Percentiles rank a stretch among this genome's conserved stretches.
Conservation (phyloP, 2,113 vertebrate genomes). For the Notiomystis cincta region DNA sequence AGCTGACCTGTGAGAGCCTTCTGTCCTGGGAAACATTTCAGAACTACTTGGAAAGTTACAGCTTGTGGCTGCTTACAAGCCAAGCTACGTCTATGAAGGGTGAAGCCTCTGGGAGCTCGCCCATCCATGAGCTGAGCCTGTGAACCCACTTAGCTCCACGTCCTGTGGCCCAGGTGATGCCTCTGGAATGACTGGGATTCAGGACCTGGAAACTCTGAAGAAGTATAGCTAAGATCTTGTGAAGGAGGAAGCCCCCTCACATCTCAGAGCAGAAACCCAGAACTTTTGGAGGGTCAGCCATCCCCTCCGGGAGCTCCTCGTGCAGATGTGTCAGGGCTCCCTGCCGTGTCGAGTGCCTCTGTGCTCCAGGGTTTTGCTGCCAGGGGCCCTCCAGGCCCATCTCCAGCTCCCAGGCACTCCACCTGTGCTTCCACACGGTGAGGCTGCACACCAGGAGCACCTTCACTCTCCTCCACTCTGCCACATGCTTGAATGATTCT, state of each 20-base stretch:
- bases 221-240: background rate
- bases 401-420: background rate
- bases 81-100: background rate
- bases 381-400: background rate
- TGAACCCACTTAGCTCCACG: background rate
- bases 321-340: background rate
- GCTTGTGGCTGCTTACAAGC: background rate
- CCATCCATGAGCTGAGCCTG: background rate
- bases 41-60: background rate
- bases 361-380: background rate
- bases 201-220: background rate
- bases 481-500: background rate
- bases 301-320: background rate
- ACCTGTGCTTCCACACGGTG: background rate
- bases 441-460: background rate
- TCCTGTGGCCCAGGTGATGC: too few relatives aligned
- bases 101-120: background rate
- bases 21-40: background rate
- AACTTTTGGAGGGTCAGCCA: background rate
- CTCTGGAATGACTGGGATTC: background rate
- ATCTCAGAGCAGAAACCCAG: background rate
- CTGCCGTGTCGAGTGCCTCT: rapidly evolving
- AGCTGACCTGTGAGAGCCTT: background rate
- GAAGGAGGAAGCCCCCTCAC: background rate
- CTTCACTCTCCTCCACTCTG: background rate